phyloP scores from a whole-genome alignment of 2,888 invertebrate species.

The Tachina grossa region DNA sequence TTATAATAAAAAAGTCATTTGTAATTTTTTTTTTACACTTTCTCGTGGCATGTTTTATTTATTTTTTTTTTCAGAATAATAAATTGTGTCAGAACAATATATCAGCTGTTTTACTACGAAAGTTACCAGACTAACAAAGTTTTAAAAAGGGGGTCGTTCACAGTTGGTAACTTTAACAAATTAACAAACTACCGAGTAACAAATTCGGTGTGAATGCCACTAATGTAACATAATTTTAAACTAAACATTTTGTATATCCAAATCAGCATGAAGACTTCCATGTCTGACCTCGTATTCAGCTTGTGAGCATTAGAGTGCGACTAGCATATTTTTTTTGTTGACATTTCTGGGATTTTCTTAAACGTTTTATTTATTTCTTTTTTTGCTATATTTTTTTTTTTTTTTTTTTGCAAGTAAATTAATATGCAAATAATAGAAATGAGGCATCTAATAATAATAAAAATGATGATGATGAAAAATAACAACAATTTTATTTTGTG shows the following conservation, averaged over 20 bases:
- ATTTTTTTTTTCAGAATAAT: no score
- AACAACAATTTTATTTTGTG: slow-evolving; percentile 24
- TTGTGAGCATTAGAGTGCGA: not conserved
- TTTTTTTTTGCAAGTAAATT: slow-evolving; percentile 47
- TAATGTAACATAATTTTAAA: no score
- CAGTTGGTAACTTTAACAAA: no score
- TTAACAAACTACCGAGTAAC: no score
- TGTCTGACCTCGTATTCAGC: not conserved
- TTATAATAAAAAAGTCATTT: no score
- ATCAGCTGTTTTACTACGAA: no score
- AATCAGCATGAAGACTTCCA: not conserved
- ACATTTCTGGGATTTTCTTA: slow-evolving; percentile 26
- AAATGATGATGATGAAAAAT: slow-evolving; percentile 16
- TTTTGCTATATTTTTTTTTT: slow-evolving; percentile 24
- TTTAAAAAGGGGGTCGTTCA: no score
- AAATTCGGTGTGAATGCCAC: no score
- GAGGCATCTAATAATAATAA: slow-evolving; percentile 38
- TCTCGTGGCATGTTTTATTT: no score
- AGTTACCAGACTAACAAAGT: no score
- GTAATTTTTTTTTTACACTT: no score
- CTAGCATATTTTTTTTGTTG: slow-evolving; percentile 1
- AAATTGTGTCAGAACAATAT: no score
- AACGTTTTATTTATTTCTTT: slow-evolving; percentile 22
- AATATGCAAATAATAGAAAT: slow-evolving; percentile 68
- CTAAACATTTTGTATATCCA: not conserved